phyloP scores from a whole-genome alignment of 2,888 invertebrate genomes.

The Beris morrisii region DNA sequence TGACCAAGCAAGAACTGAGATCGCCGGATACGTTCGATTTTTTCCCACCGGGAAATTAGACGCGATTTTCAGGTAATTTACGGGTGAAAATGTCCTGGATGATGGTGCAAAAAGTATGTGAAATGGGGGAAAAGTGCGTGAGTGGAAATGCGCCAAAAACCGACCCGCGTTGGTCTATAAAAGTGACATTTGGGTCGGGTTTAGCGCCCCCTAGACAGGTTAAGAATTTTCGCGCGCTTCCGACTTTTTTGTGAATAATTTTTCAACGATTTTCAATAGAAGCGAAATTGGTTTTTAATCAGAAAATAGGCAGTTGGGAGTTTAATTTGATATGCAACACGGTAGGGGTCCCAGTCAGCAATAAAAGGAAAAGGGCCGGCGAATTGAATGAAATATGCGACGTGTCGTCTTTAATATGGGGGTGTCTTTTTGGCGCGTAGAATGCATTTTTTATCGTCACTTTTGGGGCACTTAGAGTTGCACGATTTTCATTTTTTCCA shows the following conservation, averaged over 20 bases:
- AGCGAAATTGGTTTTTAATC: background rate
- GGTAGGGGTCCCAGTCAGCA: conserved; percentile 10
- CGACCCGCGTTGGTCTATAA: conserved; percentile 27
- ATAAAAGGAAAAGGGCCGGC: background rate
- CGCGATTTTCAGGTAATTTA: conserved; percentile 25
- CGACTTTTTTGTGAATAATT: conserved; percentile 11
- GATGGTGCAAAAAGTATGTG: background rate
- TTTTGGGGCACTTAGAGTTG: conserved; percentile 23
- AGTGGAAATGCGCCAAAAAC: conserved; percentile 2
- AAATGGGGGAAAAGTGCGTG: background rate
- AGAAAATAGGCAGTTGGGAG: conserved; percentile 16
- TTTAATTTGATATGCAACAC: conserved; percentile 16
- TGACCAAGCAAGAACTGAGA: conserved; percentile 5
- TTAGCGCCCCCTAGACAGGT: conserved; percentile 27
- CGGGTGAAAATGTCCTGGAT: background rate
- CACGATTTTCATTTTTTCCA: conserved; percentile 14
- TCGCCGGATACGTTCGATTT: conserved; percentile 16
- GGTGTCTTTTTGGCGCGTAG: conserved; percentile 39
- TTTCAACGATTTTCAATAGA: background rate
- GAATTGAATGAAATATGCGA: conserved; percentile 30
- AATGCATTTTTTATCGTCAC: conserved; percentile 34
- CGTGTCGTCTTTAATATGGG: conserved; percentile 36
- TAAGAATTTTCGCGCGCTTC: conserved; percentile 31
- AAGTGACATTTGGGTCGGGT: conserved; percentile 22
- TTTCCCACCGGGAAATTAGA: background rate